Percentiles rank a stretch among this genome's conserved stretches.
These are phyloP conservation scores for Nestor notabilis DNA, from an alignment of 2,113 vertebrate genomes.

Conservation along the genomic window DNA sequence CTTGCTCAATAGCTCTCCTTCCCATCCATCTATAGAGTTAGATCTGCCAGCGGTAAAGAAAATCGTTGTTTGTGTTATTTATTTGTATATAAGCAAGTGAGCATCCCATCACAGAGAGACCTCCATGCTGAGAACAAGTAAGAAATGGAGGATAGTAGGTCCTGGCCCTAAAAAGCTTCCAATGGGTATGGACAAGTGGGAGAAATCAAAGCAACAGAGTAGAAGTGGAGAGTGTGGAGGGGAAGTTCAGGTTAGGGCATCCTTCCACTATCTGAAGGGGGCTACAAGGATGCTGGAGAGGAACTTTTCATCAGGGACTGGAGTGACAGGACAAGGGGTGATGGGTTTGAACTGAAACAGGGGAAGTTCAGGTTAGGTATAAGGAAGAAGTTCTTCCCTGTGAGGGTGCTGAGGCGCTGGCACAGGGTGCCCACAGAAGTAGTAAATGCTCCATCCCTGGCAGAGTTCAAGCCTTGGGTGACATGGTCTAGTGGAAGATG, in stretches of 20 bases:
- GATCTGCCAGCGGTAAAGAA: background rate
- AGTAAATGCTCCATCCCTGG: background rate
- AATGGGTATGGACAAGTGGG: too few relatives aligned
- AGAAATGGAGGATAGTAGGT: background rate
- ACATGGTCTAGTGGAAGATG: background rate
- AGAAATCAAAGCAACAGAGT: background rate
- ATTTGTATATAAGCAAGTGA: background rate
- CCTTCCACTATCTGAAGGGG: background rate
- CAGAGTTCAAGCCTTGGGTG: background rate
- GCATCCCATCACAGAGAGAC: background rate
- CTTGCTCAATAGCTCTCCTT: conserved; percentile 27
- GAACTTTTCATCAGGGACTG: background rate
- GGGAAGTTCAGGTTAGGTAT: background rate
- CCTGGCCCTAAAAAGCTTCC: background rate
- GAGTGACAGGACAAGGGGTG: background rate
- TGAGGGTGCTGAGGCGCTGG: background rate
- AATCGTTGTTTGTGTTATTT: background rate
- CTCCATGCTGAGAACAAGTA: background rate
- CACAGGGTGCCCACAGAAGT: background rate
- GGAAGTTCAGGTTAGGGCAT: background rate
- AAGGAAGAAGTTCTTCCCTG: background rate
- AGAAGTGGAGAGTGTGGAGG: background rate
- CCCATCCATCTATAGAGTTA: background rate
- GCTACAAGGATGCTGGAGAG: background rate
- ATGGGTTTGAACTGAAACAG: background rate